Evolutionary conservation across 2,113 vertebrate genomes (phyloP).

Genomic region (Eublepharis macularius): DNA sequence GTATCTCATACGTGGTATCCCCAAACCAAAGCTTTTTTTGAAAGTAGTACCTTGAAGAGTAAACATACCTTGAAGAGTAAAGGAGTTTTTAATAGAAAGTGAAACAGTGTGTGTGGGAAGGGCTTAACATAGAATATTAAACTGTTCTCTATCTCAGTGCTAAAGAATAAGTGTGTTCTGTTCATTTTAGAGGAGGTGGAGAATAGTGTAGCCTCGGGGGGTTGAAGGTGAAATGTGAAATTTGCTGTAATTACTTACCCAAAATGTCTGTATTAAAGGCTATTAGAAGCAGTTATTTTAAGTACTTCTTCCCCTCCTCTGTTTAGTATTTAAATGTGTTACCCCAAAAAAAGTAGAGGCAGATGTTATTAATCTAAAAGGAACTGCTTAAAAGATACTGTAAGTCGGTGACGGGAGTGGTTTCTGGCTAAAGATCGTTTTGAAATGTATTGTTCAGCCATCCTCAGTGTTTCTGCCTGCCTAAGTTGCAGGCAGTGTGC

Average conservation of each 20-base stretch:
- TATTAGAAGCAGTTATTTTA: constrained; percentile 92
- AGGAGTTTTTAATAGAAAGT: constrained; percentile 68
- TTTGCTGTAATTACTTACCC: constrained; percentile 88
- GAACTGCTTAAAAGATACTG: constrained; percentile 53
- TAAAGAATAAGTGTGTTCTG: constrained; percentile 78
- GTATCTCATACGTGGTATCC: constrained; percentile 36
- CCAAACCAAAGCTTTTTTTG: constrained; percentile 60
- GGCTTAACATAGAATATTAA: constrained; percentile 74
- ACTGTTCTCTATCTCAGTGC: constrained; percentile 68
- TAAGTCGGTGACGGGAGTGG: constrained; percentile 64
- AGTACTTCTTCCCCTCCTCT: constrained; percentile 82
- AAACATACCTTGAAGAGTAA: constrained; percentile 65
- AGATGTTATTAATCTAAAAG: constrained; percentile 78
- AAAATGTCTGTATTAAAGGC: constrained; percentile 90
- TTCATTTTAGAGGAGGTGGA: constrained; percentile 83
- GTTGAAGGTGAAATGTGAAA: constrained; percentile 89
- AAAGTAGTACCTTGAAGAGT: constrained; percentile 45
- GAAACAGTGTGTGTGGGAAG: constrained; percentile 54
- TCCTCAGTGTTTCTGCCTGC: constrained; percentile 69
- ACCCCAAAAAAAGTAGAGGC: constrained; percentile 74
- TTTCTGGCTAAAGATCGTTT: constrained; percentile 55
- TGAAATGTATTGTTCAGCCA: constrained; percentile 68
- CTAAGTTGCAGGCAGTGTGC: constrained; percentile 77
- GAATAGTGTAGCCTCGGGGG: constrained; percentile 79
- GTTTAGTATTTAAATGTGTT: constrained; percentile 84